Evolutionary conservation across 2,888 invertebrate species (phyloP).

Genomic region (Drosophila ustulata): DNA sequence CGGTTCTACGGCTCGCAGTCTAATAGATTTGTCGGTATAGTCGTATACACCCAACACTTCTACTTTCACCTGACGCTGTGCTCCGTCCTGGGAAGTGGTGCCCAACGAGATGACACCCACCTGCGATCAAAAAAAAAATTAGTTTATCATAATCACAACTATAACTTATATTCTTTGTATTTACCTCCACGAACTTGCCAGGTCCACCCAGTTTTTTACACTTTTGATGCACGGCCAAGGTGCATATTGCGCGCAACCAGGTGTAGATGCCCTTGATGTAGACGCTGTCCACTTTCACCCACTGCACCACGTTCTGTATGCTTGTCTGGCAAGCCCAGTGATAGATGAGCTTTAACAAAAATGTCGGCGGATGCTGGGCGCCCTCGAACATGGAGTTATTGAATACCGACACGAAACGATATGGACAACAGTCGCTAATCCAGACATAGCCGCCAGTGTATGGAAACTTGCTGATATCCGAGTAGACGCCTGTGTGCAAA

Average conservation of each 20-base stretch:
- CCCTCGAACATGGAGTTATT: constrained; percentile 95
- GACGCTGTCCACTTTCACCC: constrained; percentile 92
- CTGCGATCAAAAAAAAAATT: constrained; percentile 40
- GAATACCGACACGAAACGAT: constrained; percentile 94
- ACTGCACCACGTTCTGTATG: constrained; percentile 94
- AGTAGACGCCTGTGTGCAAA: constrained; percentile 90
- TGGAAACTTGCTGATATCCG: constrained; percentile 93
- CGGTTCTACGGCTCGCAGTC: constrained; percentile 93
- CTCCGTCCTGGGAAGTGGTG: constrained; percentile 92
- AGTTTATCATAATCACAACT: background rate
- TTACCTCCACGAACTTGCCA: constrained; percentile 88
- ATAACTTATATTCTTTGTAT: background rate
- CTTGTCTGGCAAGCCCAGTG: constrained; percentile 97
- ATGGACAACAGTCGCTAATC: constrained; percentile 95
- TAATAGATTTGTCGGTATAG: constrained; percentile 89
- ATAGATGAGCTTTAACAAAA: constrained; percentile 93
- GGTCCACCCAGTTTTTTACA: constrained; percentile 90
- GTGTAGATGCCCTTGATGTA: constrained; percentile 90
- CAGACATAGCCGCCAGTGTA: constrained; percentile 96
- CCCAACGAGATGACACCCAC: constrained; percentile 95
- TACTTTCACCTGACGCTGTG: constrained; percentile 92
- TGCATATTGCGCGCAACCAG: constrained; percentile 91
- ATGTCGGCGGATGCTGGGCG: constrained; percentile 93
- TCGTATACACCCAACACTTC: constrained; percentile 94
- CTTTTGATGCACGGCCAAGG: constrained; percentile 92